These are phyloP conservation scores for Tethya wilhelma DNA, from an alignment of 37 sponge, comb jelly and placozoan genomes.

Conservation along the genomic window DNA sequence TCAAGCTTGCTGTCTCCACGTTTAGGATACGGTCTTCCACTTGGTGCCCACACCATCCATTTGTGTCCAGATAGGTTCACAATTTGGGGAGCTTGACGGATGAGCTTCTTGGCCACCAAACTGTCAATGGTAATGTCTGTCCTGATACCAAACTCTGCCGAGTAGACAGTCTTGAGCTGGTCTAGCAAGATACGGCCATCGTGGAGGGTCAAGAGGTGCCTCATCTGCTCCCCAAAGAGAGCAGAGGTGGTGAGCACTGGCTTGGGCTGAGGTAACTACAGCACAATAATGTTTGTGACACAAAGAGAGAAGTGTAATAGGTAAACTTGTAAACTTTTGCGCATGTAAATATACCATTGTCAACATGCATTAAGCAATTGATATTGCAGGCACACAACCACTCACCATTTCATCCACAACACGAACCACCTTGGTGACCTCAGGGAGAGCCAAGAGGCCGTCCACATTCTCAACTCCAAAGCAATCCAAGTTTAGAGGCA, in stretches of 20 bases:
- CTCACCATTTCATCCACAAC: neutral
- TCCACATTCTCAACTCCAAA: neutral
- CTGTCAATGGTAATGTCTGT: neutral
- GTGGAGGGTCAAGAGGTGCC: conserved; percentile 51
- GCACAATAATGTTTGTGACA: conserved; percentile 1
- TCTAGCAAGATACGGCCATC: conserved; percentile 41
- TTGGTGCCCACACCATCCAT: conserved; percentile 67
- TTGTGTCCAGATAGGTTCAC: conserved; percentile 37
- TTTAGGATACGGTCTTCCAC: conserved; percentile 52
- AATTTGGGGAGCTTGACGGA: conserved; percentile 27
- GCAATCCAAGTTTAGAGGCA: conserved; percentile 11
- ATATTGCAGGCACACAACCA: neutral
- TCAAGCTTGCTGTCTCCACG: too few species aligned
- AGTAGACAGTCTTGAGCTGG: conserved; percentile 28
- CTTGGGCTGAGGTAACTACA: conserved; percentile 1
- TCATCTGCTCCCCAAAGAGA: conserved; percentile 52
- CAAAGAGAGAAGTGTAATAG: neutral
- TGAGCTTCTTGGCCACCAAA: conserved; percentile 9
- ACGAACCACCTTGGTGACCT: neutral
- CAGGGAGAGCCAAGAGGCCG: conserved; percentile 5
- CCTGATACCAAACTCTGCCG: conserved; percentile 15
- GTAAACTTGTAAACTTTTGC: neutral
- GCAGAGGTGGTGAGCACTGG: conserved; percentile 10
- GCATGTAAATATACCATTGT: neutral
- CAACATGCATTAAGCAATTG: too few species aligned